These are phyloP conservation scores for Chanos chanos DNA, from an alignment of 2,797 vertebrate species.

Conservation along the genomic window DNA sequence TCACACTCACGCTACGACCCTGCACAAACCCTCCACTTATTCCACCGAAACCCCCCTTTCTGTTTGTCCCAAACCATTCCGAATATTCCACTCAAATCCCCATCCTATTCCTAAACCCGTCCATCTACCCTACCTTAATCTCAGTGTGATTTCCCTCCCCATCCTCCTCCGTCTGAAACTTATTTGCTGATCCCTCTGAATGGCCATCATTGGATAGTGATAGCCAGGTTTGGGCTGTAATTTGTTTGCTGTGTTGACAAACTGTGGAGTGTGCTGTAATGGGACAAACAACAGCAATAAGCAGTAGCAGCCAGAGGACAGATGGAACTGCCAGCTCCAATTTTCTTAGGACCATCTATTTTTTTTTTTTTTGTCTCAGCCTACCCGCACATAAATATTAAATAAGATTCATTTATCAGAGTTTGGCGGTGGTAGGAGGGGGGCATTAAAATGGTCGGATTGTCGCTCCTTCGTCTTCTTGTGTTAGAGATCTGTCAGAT, in stretches of 20 bases:
- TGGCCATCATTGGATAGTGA: slow-evolving; percentile 58
- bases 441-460: slow-evolving; percentile 57
- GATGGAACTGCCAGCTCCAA: slow-evolving; percentile 79
- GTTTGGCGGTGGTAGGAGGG: slow-evolving; percentile 58
- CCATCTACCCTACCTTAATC: not conserved
- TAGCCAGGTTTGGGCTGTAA: slow-evolving; percentile 58
- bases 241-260: slow-evolving; percentile 66
- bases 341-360: slow-evolving; percentile 80
- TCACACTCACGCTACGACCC: too few species aligned
- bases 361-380: slow-evolving; percentile 79
- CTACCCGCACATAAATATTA: slow-evolving; percentile 66
- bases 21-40: too few species aligned
- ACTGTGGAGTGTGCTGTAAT: slow-evolving; percentile 64
- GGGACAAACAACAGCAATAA: slow-evolving; percentile 69
- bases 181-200: too few species aligned
- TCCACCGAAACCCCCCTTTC: too few species aligned
- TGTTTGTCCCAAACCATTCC: not conserved
- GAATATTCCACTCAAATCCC: not conserved
- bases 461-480: slow-evolving; percentile 38
- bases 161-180: too few species aligned
- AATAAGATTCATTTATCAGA: slow-evolving; percentile 68
- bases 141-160: not conserved
- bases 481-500: slow-evolving; percentile 49
- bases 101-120: not conserved
- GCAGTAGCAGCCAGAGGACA: slow-evolving; percentile 67